phyloP scores from a whole-genome alignment of 2,113 vertebrate genomes.

The Crotalus viridis region DNA sequence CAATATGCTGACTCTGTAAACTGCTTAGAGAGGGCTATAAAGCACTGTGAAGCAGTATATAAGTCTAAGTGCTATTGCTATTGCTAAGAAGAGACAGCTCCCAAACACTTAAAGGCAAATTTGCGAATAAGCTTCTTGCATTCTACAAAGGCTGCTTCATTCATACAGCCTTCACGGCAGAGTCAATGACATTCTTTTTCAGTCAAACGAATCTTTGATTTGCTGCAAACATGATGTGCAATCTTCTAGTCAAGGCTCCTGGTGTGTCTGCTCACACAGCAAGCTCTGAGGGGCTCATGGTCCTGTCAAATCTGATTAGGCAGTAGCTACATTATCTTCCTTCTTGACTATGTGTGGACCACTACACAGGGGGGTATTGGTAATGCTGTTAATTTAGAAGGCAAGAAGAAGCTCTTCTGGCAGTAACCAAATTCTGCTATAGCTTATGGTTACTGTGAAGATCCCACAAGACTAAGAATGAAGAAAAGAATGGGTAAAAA shows the following conservation, averaged over 20 bases:
- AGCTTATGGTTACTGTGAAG: background rate
- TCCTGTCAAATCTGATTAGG: conserved; percentile 52
- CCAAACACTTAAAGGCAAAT: conserved; percentile 27
- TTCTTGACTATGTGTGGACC: conserved; percentile 7
- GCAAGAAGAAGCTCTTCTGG: conserved; percentile 31
- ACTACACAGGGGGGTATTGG: background rate
- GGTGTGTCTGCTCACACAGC: conserved; percentile 17
- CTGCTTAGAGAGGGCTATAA: background rate
- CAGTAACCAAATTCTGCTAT: conserved; percentile 2
- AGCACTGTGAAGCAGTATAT: background rate
- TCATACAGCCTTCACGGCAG: background rate
- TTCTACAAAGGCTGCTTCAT: background rate
- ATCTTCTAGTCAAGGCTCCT: conserved; percentile 41
- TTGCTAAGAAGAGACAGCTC: background rate
- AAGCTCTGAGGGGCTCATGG: conserved; percentile 35
- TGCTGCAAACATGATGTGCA: conserved; percentile 40
- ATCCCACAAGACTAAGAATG: background rate
- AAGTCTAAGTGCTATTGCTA: background rate
- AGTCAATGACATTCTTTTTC: conserved; percentile 42
- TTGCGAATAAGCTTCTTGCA: conserved; percentile 10
- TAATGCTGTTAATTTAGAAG: conserved; percentile 47
- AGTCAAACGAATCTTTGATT: conserved; percentile 40
- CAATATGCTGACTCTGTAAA: background rate
- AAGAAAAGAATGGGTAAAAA: background rate
- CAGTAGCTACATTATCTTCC: conserved; percentile 10